A percentile compares a stretch with the other conserved stretches of the same genome.
Conservation (phyloP, 1,140 invertebrate genomes). For the Drosophila miranda region DNA sequence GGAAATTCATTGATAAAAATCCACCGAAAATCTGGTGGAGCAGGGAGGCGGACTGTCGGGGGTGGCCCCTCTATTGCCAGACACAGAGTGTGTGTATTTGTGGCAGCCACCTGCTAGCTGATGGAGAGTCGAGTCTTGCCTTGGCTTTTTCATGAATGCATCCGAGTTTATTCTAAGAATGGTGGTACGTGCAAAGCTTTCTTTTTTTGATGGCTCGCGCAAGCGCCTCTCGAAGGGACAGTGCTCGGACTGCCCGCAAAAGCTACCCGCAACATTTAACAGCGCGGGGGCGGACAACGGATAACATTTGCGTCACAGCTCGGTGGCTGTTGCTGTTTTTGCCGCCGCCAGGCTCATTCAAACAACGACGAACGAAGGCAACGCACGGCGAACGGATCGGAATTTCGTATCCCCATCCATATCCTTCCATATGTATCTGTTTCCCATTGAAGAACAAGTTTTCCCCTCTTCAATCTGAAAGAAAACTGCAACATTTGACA, state of each 20-base stretch:
- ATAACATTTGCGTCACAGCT: slow-evolving; percentile 81
- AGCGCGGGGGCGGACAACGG: slow-evolving; percentile 64
- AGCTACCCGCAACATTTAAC: slow-evolving; percentile 80
- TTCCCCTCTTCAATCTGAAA: slow-evolving; percentile 45
- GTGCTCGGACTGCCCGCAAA: slow-evolving; percentile 34
- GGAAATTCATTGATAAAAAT: slow-evolving; percentile 81
- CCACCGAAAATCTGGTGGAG: slow-evolving; percentile 9
- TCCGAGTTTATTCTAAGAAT: slow-evolving; percentile 72
- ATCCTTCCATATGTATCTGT: slow-evolving; percentile 25
- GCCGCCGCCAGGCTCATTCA: slow-evolving; percentile 69
- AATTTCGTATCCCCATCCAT: slow-evolving; percentile 6
- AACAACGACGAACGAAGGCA: slow-evolving; percentile 67
- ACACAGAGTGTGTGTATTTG: slow-evolving; percentile 22
- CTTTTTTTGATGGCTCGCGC: slow-evolving; percentile 16
- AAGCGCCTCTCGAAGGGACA: slow-evolving; percentile 7
- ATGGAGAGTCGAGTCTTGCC: slow-evolving; percentile 35
- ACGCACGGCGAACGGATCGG: slow-evolving; percentile 14
- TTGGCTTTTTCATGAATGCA: slow-evolving; percentile 75
- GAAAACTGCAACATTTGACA: slow-evolving; percentile 67
- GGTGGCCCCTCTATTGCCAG: slow-evolving; percentile 1
- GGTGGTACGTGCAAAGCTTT: slow-evolving; percentile 67
- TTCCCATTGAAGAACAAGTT: slow-evolving; percentile 8
- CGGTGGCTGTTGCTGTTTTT: slow-evolving; percentile 19
- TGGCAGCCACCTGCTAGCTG: slow-evolving; percentile 76
- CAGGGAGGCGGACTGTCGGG: neutral